Base-by-base conservation (phyloP, 2,888 invertebrate species). In the Trachelus troglodyta region DNA sequence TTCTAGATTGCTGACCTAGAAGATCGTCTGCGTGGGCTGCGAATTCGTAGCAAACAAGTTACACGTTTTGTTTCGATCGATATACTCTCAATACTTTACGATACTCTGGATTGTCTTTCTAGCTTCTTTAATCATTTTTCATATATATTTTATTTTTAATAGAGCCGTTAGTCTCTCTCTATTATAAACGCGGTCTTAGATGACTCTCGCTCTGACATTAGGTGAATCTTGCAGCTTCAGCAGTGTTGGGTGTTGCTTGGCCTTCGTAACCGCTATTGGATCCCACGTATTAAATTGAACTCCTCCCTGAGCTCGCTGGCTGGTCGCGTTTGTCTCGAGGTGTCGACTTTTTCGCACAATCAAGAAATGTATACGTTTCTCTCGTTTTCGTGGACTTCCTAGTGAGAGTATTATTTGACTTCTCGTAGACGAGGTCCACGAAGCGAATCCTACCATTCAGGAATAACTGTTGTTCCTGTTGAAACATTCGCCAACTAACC, bases 241-340 rank as follows among this genome's bases (percentile, higher is more conserved):
- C 78, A 75, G 76, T 76, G 69, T 77, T 74, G 74, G 23, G 71
- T 56, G 40, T 69, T 90, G 90, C 90, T 91, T 91, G 90, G 90
- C 90, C 88, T 89, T 88, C 86, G 85, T 87, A 86, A 88, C 80
- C 82, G 86, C 73, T 87, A 83, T 85, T 85, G 87, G 87, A 85
- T 85, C 83, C 34, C 71, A 33, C 71, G 71, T 71, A 33, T 71
- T 56, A 9, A 56, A 56, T 23, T 23, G 40, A 56, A 56, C 12
- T 56, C 40, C 15, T 23, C 23, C 40, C 12, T 56, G 23, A 56
- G 6, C 15, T 56, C 40, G 40, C 40, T 56, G 23, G 40, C 23
- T 23, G 40, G 40, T 23, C 40, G 40, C 23, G 40, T 56, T 23
- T 23, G 15, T 56, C 23, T 56, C 23, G 40, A 23, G 40, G 40